Conservation (phyloP, 2,888 invertebrate genomes). For the Andrena dorsata region DNA sequence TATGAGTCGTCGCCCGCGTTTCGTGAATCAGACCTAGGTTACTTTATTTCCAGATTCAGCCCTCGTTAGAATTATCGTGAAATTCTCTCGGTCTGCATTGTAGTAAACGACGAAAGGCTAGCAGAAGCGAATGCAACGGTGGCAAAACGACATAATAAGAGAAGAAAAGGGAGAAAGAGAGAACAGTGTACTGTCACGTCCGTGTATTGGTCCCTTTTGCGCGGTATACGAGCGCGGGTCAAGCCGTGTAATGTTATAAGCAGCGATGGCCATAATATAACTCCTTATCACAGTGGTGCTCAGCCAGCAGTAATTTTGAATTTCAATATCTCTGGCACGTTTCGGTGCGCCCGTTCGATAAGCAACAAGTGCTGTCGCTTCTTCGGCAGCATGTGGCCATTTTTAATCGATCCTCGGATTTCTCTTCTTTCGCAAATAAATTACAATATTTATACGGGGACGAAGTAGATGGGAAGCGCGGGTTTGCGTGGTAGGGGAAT, state of each 20-base stretch:
- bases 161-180: conserved; percentile 18
- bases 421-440: neutral
- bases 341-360: neutral
- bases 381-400: neutral
- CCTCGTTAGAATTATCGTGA: neutral
- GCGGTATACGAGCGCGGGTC: conserved; percentile 60
- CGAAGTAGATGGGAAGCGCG: conserved; percentile 4
- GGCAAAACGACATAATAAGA: conserved; percentile 30
- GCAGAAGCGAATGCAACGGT: neutral
- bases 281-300: conserved; percentile 77
- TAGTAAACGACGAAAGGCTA: conserved; percentile 32
- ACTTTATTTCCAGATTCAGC: too few relatives aligned
- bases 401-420: neutral
- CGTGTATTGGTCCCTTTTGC: conserved; percentile 30
- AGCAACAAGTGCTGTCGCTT: neutral
- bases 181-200: conserved; percentile 1
- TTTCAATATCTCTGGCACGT: neutral
- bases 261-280: conserved; percentile 61
- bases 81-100: conserved; percentile 6
- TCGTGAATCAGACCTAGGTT: too few relatives aligned
- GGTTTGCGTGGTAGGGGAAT: conserved; percentile 17
- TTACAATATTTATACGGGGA: neutral
- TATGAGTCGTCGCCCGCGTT: neutral
- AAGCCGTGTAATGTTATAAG: conserved; percentile 60
- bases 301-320: conserved; percentile 56